These are phyloP conservation scores for Calameuta idolon DNA, from an alignment of 2,888 invertebrate genomes.

Conservation along the genomic window DNA sequence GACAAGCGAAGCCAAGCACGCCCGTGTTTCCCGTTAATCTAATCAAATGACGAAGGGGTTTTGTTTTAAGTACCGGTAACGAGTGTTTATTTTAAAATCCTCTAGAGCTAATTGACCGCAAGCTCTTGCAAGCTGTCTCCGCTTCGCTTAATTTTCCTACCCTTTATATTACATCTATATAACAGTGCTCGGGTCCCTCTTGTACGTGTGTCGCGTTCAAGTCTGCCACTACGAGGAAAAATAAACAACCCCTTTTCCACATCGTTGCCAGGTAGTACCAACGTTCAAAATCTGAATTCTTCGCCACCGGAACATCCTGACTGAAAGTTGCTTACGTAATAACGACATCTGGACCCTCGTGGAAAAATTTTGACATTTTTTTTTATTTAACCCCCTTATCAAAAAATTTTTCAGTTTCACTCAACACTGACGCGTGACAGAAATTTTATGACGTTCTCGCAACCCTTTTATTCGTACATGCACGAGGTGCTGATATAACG, in stretches of 20 bases:
- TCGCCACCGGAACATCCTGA: background rate
- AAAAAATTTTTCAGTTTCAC: too few species aligned
- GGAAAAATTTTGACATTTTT: background rate
- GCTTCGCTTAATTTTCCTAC: background rate
- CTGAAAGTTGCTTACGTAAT: background rate
- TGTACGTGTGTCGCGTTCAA: background rate
- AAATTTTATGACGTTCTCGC: too few species aligned
- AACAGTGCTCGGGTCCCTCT: background rate
- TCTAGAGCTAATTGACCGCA: conserved; percentile 54
- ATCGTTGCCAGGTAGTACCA: background rate
- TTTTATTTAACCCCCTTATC: background rate
- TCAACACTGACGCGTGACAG: too few species aligned
- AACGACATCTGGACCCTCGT: background rate
- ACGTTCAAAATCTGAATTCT: background rate
- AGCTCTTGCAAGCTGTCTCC: conserved; percentile 36
- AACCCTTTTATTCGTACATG: background rate
- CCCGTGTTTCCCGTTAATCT: conserved; percentile 33
- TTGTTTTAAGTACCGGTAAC: conserved; percentile 58
- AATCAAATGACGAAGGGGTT: conserved; percentile 45
- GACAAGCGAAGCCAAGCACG: background rate
- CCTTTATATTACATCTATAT: background rate
- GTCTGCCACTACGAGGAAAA: background rate
- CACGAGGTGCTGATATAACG: background rate
- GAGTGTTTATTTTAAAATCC: conserved; percentile 60
- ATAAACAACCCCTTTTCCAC: background rate